phyloP scores from a whole-genome alignment of 2,888 invertebrate genomes.

The Chydorus sphaericus region DNA sequence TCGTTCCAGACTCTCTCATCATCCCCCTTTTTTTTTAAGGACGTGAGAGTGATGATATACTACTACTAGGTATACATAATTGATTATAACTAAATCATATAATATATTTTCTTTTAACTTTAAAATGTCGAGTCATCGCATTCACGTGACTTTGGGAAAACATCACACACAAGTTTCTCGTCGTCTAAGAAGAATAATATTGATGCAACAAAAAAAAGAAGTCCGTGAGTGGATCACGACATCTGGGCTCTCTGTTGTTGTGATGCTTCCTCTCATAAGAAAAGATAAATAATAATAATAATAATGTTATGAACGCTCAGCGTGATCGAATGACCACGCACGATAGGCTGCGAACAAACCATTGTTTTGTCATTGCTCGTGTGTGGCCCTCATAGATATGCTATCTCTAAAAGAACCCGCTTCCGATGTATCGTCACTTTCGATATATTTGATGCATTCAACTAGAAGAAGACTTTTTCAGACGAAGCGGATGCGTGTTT shows the following conservation, averaged over 20 bases:
- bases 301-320: too few species aligned
- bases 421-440: too few species aligned
- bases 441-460: too few species aligned
- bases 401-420: too few species aligned
- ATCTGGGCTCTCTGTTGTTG: background rate
- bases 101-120: background rate
- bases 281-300: background rate
- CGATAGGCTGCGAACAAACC: conserved; percentile 4
- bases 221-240: too few species aligned
- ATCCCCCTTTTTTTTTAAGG: background rate
- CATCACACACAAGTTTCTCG: background rate
- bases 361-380: background rate
- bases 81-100: too few species aligned
- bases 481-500: background rate
- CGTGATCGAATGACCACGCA: conserved; percentile 7
- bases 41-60: too few species aligned
- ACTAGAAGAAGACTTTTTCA: too few species aligned
- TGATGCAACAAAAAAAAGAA: too few species aligned
- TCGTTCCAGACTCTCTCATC: background rate
- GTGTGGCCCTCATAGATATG: too few species aligned
- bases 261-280: background rate
- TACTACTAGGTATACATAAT: too few species aligned
- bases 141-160: background rate
- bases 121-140: background rate
- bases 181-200: too few species aligned